phyloP scores from a whole-genome alignment of 2,888 invertebrate species.

The Microlaimidae sp. region DNA sequence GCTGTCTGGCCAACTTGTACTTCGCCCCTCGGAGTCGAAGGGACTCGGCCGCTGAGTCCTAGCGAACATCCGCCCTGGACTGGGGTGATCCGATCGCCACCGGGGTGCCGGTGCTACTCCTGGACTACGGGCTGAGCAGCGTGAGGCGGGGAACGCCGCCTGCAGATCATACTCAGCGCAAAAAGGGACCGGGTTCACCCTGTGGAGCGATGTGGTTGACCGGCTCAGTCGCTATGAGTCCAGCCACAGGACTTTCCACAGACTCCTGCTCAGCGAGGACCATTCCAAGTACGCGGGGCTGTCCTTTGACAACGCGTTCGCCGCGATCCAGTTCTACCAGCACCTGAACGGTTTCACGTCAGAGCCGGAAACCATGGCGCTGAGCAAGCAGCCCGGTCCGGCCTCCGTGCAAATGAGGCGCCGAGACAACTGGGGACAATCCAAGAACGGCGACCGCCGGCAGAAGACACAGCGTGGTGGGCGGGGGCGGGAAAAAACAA shows the following conservation, averaged over 20 bases:
- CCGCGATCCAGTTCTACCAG: slow-evolving; percentile 53
- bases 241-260: slow-evolving; percentile 53
- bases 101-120: slow-evolving; percentile 42
- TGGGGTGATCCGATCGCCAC: slow-evolving; percentile 8
- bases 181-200: slow-evolving; percentile 58
- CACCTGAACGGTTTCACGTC: slow-evolving; percentile 49
- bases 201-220: slow-evolving; percentile 64
- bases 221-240: slow-evolving; percentile 55
- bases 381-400: not conserved
- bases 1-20: slow-evolving; percentile 49
- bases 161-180: slow-evolving; percentile 55
- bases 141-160: slow-evolving; percentile 50
- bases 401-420: not conserved
- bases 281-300: slow-evolving; percentile 58
- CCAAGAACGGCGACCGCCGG: not conserved
- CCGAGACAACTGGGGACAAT: not conserved
- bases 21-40: slow-evolving; percentile 29
- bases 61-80: not conserved
- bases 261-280: slow-evolving; percentile 59
- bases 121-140: slow-evolving; percentile 57
- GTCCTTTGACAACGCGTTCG: slow-evolving; percentile 56
- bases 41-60: slow-evolving; percentile 7
- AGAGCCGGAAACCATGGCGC: slow-evolving; percentile 43
- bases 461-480: not conserved
- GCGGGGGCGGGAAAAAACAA: not conserved